Percentiles rank a stretch among this genome's conserved stretches.
phyloP scores from a whole-genome alignment of 2,797 vertebrate species.

The Cercopithecus neglectus region DNA sequence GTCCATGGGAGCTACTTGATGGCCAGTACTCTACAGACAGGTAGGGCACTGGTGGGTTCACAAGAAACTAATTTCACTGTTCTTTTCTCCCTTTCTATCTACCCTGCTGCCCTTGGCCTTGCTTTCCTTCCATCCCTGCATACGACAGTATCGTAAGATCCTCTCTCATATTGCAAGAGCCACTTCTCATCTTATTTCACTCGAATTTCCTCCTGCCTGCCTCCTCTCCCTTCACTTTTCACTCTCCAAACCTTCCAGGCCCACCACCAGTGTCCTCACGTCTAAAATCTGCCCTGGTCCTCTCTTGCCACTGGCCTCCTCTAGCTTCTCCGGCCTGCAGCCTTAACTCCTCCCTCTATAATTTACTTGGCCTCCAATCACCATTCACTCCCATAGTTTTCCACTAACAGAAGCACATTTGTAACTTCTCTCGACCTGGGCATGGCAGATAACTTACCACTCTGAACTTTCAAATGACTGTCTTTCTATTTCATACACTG shows the following conservation, averaged over 20 bases:
- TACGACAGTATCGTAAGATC: not conserved
- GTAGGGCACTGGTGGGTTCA: not conserved
- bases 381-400: constrained; percentile 58
- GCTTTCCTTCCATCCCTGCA: not conserved
- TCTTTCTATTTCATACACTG: not conserved
- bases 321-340: not conserved
- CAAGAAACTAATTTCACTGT: not conserved
- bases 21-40: not conserved
- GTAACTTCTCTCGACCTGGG: constrained; percentile 32
- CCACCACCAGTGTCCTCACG: not conserved
- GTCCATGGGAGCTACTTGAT: constrained; percentile 5
- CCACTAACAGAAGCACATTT: constrained; percentile 64
- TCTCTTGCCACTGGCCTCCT: not conserved
- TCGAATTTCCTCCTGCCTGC: not conserved
- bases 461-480: not conserved
- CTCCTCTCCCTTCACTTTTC: not conserved
- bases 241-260: not conserved
- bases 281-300: not conserved
- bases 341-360: constrained; percentile 70
- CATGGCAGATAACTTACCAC: not conserved
- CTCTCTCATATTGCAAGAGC: not conserved
- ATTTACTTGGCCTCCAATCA: constrained; percentile 66
- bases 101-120: not conserved
- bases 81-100: not conserved
- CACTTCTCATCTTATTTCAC: not conserved